Base-by-base conservation (phyloP, 2,888 invertebrate species). In the Melanchra persicariae region DNA sequence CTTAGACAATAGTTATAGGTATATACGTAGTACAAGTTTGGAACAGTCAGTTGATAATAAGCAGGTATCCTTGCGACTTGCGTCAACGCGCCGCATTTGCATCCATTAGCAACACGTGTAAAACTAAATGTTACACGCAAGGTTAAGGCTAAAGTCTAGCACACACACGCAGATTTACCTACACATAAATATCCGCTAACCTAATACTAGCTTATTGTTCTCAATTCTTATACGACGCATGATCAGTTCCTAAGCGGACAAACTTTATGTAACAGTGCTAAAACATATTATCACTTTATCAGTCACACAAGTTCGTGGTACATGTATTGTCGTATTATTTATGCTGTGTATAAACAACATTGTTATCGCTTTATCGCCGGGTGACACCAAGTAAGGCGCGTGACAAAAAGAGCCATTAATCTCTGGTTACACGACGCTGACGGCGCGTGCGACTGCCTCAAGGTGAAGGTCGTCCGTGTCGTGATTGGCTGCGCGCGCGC, bases 331-430 rank as follows among this genome's bases (percentile, higher is more conserved):
- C 58, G 47, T 77, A 61, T 75, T 76, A 75, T 77, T 74, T 69
- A 70, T 63, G 57, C 67, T 58, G 57, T 68, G 40, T 64, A 61
- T 76, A 77, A 78, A 83, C 77, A 79, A 80, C 70, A 82, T 75
- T 82, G 73, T 86, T 83, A 85, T 82, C 79, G 73, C 34, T 72
- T 79, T 81, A 81, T 85, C 80, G 77, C 70, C 77, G 70, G 70
- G 82, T 79, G 84, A 73, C 84, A 84, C 85, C 87, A 85, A 87
- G 87, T 85, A 87, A 87, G 87, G 88, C 88, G 91, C 91, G 91
- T 93, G 92, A 92, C 91, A 90, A 92, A 91, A 90, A 88, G 83
- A 80, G 86, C 82, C 89, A 91, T 92, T 91, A 93, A 92, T 93
- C 91, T 90, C 87, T 84, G 85, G 88, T 88, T 91, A 89, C 90